These are phyloP conservation scores for Diplogasteroides magnus DNA, from an alignment of 1,140 invertebrate genomes.

Conservation along the genomic window DNA sequence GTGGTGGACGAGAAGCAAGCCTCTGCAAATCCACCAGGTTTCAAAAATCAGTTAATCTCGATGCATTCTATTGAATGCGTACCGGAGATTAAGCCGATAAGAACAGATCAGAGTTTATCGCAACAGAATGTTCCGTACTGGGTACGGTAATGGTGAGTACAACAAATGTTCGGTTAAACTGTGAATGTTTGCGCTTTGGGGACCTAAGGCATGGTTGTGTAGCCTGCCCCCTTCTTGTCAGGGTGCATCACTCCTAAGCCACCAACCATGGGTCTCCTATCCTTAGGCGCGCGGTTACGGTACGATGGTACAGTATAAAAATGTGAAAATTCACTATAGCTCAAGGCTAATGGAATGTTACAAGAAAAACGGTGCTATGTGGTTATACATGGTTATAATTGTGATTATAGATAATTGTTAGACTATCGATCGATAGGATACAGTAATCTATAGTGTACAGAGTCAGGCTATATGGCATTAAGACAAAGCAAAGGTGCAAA, in stretches of 20 bases:
- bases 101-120: background rate
- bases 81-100: constrained; percentile 1
- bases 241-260: background rate
- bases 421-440: too few species aligned
- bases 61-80: background rate
- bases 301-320: too few species aligned
- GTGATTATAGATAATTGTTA: too few species aligned
- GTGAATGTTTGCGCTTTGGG: background rate
- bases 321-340: too few species aligned
- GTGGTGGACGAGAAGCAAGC: background rate
- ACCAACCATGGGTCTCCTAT: background rate
- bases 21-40: background rate
- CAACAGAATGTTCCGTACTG: background rate
- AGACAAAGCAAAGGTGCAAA: too few species aligned
- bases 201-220: background rate
- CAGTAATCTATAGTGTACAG: too few species aligned
- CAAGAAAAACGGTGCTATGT: too few species aligned
- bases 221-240: too few species aligned
- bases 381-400: too few species aligned
- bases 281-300: background rate
- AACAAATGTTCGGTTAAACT: too few species aligned
- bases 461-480: too few species aligned
- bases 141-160: background rate
- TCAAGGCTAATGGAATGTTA: too few species aligned
- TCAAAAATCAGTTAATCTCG: constrained; percentile 1